Percentiles rank a stretch among this genome's conserved stretches.
These are phyloP conservation scores for Danionella dracula DNA, from an alignment of 2,797 vertebrate genomes.

Conservation along the genomic window DNA sequence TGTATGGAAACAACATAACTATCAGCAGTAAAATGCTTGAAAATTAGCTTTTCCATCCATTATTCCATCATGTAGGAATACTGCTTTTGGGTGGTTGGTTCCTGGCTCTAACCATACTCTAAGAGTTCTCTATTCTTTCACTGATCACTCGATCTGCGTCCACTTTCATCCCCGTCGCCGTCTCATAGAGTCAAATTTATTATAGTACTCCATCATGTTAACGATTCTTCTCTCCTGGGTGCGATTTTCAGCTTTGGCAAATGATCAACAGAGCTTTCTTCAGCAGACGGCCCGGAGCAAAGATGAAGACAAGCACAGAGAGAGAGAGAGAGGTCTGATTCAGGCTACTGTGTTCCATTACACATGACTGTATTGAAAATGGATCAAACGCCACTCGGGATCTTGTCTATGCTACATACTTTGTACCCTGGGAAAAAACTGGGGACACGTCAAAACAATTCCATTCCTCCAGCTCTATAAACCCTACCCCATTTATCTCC, in stretches of 20 bases:
- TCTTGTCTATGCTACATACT: too few species aligned
- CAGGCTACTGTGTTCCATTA: not conserved
- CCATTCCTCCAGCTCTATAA: too few species aligned
- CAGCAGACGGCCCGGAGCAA: constrained; percentile 48
- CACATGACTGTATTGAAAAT: too few species aligned
- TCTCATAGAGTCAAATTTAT: constrained; percentile 51
- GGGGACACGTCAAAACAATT: too few species aligned
- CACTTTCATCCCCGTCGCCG: not conserved
- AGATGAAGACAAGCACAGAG: constrained; percentile 52
- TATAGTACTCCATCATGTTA: constrained; percentile 60
- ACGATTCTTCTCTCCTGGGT: constrained; percentile 53
- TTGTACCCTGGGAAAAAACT: too few species aligned
- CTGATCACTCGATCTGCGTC: not conserved
- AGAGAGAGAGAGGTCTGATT: constrained; percentile 25
- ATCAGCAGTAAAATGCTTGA: too few species aligned
- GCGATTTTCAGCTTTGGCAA: constrained; percentile 53
- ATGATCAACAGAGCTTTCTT: constrained; percentile 61
- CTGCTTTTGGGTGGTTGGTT: too few species aligned
- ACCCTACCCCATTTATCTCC: too few species aligned
- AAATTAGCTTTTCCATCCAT: too few species aligned
- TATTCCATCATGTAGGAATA: too few species aligned
- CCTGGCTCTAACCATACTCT: not conserved
- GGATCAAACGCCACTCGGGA: too few species aligned
- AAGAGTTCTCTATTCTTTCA: not conserved
- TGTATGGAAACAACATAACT: too few species aligned